Evolutionary conservation across 2,113 vertebrate species (phyloP).

Genomic region (Epinephelus moara): DNA sequence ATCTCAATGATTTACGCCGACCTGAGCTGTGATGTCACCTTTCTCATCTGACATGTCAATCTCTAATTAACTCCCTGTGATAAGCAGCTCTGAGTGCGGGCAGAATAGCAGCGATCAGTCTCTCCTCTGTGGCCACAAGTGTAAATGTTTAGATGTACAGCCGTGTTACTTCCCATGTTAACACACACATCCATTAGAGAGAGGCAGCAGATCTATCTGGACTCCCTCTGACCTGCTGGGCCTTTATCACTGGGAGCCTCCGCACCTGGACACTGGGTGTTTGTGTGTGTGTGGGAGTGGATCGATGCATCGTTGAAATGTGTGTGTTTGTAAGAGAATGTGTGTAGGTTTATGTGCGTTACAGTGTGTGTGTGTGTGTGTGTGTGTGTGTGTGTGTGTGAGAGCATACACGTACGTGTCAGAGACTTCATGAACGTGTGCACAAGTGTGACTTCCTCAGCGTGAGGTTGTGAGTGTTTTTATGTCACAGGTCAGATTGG

Average conservation of each 20-base stretch:
- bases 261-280: constrained; percentile 66
- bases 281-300: not conserved
- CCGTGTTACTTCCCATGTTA: constrained; percentile 76
- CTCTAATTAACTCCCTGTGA: constrained; percentile 57
- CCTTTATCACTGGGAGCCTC: constrained; percentile 72
- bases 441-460: constrained; percentile 31
- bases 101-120: constrained; percentile 60
- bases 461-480: constrained; percentile 42
- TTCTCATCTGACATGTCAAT: constrained; percentile 30
- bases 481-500: constrained; percentile 63
- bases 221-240: constrained; percentile 56
- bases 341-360: not conserved
- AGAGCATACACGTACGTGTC: not conserved
- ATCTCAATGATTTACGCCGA: constrained; percentile 36
- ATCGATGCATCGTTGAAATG: constrained; percentile 23
- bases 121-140: constrained; percentile 33
- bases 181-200: constrained; percentile 59
- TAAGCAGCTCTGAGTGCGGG: constrained; percentile 54
- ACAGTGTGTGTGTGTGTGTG: not conserved
- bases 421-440: constrained; percentile 14
- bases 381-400: not conserved
- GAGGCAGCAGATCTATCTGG: constrained; percentile 32
- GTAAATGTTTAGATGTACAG: constrained; percentile 78
- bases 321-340: not conserved
- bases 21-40: constrained; percentile 44